Evolutionary conservation across 2,888 invertebrate species (phyloP).

Genomic region (Napeogenes sylphis): DNA sequence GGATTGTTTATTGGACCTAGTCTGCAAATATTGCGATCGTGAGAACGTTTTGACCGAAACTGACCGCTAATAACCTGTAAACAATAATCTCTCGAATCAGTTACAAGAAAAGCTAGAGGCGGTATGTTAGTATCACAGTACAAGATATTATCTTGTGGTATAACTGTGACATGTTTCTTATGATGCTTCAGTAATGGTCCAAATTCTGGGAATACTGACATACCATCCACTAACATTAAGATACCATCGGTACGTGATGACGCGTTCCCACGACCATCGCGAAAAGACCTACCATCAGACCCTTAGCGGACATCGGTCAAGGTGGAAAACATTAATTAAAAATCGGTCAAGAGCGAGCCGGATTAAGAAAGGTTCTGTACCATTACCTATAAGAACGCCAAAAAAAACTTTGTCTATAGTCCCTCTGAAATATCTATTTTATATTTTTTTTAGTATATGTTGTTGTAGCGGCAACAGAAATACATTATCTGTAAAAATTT

Average conservation of each 20-base stretch:
- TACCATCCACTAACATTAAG: slow-evolving; percentile 62
- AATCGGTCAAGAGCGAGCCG: slow-evolving; percentile 21
- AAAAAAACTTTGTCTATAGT: too few species aligned
- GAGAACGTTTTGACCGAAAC: slow-evolving; percentile 45
- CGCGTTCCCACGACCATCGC: slow-evolving; percentile 68
- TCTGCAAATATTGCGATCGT: slow-evolving; percentile 57
- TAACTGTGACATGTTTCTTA: slow-evolving; percentile 75
- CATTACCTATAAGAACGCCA: too few species aligned
- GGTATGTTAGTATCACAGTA: slow-evolving; percentile 60
- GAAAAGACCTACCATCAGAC: slow-evolving; percentile 52
- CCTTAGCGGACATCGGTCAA: slow-evolving; percentile 66
- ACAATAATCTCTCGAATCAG: slow-evolving; percentile 50
- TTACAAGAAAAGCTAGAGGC: slow-evolving; percentile 52
- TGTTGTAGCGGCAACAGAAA: too few species aligned
- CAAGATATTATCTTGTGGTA: slow-evolving; percentile 73
- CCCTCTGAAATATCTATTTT: too few species aligned
- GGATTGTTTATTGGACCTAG: slow-evolving; percentile 60
- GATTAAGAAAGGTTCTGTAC: too few species aligned
- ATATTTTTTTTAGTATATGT: too few species aligned
- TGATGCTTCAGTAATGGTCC: slow-evolving; percentile 69
- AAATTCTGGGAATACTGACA: slow-evolving; percentile 69
- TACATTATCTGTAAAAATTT: too few species aligned
- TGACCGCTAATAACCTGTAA: slow-evolving; percentile 27
- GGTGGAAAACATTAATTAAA: slow-evolving; percentile 73
- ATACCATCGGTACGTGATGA: slow-evolving; percentile 57